These are phyloP conservation scores for Tupaia tana DNA, from an alignment of 2,113 vertebrate genomes.

Conservation along the genomic window DNA sequence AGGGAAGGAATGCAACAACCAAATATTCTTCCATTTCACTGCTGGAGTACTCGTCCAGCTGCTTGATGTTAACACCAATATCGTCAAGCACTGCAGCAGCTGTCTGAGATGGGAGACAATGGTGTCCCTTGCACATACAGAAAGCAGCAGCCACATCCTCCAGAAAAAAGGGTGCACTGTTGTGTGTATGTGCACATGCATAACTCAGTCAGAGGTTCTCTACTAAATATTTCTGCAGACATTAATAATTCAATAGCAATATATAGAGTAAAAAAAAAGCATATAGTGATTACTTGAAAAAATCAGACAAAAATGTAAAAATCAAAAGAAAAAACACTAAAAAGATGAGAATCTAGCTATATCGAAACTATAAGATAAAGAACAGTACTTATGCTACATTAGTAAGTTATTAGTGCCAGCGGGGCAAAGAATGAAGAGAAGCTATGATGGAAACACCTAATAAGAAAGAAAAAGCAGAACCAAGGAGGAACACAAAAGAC, in stretches of 20 bases:
- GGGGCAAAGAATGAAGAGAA: constrained; percentile 23
- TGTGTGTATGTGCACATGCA: background rate
- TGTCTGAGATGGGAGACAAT: background rate
- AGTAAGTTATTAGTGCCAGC: background rate
- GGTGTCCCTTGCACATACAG: background rate
- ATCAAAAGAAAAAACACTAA: background rate
- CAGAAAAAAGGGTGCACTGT: background rate
- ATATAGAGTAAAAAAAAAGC: background rate
- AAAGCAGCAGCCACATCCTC: background rate
- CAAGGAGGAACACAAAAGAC: background rate
- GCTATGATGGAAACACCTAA: background rate
- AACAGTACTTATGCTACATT: background rate
- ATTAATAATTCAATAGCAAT: background rate
- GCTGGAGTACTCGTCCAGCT: background rate
- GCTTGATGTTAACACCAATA: background rate
- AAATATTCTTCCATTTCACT: background rate
- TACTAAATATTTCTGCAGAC: constrained; percentile 29
- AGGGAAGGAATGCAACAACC: background rate
- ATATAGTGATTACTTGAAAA: constrained; percentile 35
- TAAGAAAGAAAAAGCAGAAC: background rate
- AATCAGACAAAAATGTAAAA: constrained; percentile 35
- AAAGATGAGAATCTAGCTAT: background rate
- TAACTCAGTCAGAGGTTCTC: background rate
- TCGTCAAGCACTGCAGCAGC: background rate
- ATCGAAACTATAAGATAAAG: background rate